Conservation (phyloP, 2,888 invertebrate genomes). For the Microctonus hyperodae region DNA sequence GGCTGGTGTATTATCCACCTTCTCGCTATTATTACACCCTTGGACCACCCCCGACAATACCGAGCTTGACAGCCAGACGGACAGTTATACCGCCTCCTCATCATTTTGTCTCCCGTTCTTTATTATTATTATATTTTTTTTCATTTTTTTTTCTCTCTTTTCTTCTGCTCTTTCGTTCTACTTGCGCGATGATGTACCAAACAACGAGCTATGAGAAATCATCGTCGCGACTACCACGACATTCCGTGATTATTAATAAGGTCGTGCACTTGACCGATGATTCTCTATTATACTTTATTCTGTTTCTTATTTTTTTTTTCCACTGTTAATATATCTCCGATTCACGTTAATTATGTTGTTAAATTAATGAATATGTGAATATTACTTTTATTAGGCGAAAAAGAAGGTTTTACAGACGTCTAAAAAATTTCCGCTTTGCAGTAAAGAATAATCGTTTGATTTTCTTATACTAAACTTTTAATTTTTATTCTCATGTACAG, state of each 20-base stretch:
- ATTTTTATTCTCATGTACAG: too few species aligned
- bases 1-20: conserved; percentile 43
- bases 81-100: conserved; percentile 36
- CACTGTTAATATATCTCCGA: not conserved
- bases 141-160: not conserved
- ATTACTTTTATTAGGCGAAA: too few species aligned
- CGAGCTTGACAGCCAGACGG: conserved; percentile 33
- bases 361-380: too few species aligned
- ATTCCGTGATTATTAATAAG: conserved; percentile 44
- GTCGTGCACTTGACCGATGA: conserved; percentile 37
- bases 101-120: conserved; percentile 20
- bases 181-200: conserved; percentile 13
- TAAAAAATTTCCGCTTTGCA: too few species aligned
- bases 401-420: too few species aligned
- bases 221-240: conserved; percentile 32
- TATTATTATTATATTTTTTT: not conserved
- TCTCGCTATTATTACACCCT: conserved; percentile 53
- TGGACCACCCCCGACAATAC: conserved; percentile 47
- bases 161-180: not conserved
- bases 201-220: conserved; percentile 30
- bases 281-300: conserved; percentile 37
- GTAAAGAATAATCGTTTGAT: too few species aligned
- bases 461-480: too few species aligned
- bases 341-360: not conserved
- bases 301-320: conserved; percentile 6